These are phyloP conservation scores for Linepithema humile DNA, from an alignment of 1,140 invertebrate species.

Conservation along the genomic window DNA sequence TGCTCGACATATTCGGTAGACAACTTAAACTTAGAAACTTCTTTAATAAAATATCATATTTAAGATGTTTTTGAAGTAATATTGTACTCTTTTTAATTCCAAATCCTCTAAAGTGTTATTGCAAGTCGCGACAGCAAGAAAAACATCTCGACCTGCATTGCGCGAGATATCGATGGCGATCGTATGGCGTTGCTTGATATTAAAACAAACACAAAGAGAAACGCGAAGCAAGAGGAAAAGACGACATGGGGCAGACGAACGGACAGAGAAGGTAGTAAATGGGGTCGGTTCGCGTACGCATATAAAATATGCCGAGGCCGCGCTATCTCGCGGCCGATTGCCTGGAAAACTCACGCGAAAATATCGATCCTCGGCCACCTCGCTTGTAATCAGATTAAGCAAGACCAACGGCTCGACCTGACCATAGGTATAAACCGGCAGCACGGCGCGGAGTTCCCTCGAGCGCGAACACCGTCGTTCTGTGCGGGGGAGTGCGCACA, in stretches of 20 bases:
- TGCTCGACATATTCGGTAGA: neutral
- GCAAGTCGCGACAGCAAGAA: neutral
- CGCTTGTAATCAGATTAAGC: constrained; percentile 76
- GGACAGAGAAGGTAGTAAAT: constrained; percentile 65
- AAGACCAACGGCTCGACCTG: constrained; percentile 72
- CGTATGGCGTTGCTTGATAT: neutral
- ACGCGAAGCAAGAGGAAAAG: constrained; percentile 4
- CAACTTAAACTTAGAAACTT: neutral
- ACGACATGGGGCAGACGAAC: constrained; percentile 33
- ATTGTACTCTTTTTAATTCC: neutral
- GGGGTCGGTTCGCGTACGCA: constrained; percentile 67
- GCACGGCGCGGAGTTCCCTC: constrained; percentile 37
- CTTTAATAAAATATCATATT: neutral
- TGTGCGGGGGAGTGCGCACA: constrained; percentile 8
- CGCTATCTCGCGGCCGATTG: constrained; percentile 80
- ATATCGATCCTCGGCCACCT: constrained; percentile 77
- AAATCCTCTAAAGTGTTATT: neutral
- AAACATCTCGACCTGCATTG: constrained; percentile 2
- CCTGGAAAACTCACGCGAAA: constrained; percentile 82
- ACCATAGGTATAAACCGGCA: constrained; percentile 66
- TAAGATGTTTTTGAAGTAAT: neutral
- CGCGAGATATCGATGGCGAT: neutral
- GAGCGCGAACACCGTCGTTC: constrained; percentile 39
- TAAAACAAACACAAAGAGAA: constrained; percentile 42
- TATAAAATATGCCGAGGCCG: constrained; percentile 80